Evolutionary conservation across 2,113 vertebrate species (phyloP).

Genomic region (Pavo muticus): DNA sequence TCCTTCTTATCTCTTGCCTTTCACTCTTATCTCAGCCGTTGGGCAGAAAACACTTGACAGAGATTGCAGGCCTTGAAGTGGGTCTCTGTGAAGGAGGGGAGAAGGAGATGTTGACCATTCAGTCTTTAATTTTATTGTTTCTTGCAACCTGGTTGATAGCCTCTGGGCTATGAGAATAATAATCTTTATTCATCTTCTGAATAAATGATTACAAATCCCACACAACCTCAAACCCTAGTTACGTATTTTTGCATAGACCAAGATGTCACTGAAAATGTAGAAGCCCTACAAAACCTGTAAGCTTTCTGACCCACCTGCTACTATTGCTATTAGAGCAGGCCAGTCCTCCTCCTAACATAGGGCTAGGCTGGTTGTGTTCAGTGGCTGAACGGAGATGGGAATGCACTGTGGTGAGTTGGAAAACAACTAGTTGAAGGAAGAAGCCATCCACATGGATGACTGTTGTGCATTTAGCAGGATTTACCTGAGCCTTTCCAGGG

Average conservation of each 20-base stretch:
- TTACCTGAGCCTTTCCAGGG: not conserved
- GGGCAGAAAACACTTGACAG: not conserved
- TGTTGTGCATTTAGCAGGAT: not conserved
- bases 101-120: not conserved
- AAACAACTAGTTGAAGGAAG: not conserved
- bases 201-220: not conserved
- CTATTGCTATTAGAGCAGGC: not conserved
- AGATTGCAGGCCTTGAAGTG: not conserved
- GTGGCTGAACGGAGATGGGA: not conserved
- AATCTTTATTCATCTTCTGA: not conserved
- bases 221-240: not conserved
- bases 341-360: not conserved
- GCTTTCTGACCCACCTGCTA: not conserved
- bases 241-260: not conserved
- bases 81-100: not conserved
- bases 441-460: not conserved
- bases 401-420: not conserved
- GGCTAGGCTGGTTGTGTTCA: not conserved
- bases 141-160: not conserved
- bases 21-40: constrained; percentile 27
- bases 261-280: not conserved
- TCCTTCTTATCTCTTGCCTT: constrained; percentile 30
- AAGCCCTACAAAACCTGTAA: not conserved
- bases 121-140: not conserved
- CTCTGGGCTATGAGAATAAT: not conserved